Evolutionary conservation across 2,888 invertebrate genomes (phyloP).

Genomic region (Argyresthia albistria): DNA sequence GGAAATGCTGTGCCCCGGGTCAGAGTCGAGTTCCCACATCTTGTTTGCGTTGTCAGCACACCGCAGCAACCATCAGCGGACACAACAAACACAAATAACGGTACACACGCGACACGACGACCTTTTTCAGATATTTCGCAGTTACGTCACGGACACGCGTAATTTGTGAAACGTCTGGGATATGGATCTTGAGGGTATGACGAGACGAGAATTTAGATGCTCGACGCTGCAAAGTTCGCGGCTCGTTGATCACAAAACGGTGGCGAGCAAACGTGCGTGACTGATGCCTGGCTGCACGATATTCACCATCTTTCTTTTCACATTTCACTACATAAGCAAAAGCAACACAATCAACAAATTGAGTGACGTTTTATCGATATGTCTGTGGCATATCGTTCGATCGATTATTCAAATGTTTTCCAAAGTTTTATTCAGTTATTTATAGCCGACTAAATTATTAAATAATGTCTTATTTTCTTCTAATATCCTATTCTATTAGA

Average conservation of each 20-base stretch:
- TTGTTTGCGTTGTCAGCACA: slow-evolving; percentile 24
- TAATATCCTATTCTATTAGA: no score
- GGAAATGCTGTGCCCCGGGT: slow-evolving; percentile 51
- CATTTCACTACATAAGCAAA: neutral
- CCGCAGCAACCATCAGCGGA: slow-evolving; percentile 9
- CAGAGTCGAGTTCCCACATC: slow-evolving; percentile 67
- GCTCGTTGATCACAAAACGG: neutral
- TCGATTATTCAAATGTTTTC: no score
- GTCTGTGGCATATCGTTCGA: no score
- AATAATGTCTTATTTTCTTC: no score
- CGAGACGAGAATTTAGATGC: neutral
- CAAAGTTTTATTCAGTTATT: no score
- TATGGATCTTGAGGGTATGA: no score
- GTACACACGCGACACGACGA: neutral
- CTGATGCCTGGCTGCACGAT: neutral
- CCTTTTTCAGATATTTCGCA: slow-evolving; percentile 21
- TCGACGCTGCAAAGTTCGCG: neutral
- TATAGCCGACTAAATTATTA: no score
- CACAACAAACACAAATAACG: neutral
- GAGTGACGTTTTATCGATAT: no score
- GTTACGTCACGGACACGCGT: slow-evolving; percentile 54
- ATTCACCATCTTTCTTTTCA: slow-evolving; percentile 2
- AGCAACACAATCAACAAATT: no score
- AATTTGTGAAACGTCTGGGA: neutral
- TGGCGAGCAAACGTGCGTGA: neutral